Base-by-base conservation (phyloP, 2,888 invertebrate species). In the Diloba caeruleocephala region DNA sequence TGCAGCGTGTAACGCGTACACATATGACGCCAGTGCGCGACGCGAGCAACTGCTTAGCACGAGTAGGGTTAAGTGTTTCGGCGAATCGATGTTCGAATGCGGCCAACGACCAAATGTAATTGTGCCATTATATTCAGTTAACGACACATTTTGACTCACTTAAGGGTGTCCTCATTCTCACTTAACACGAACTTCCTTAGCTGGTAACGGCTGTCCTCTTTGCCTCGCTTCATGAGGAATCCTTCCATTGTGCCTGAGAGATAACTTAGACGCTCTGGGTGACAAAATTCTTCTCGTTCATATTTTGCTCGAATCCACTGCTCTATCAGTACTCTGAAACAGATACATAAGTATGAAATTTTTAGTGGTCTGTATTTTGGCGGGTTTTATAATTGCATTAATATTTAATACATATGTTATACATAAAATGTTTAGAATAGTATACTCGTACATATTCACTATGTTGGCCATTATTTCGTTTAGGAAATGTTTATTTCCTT, bases 261-360 rank as follows among this genome's bases (percentile, higher is more conserved):
- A 81, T 98, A 98, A 62, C 94, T 95, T 82, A 97, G 98, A 21
- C 96, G 94, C 74, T 97, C 97, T 0, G 96, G 95, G 72, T 96
- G 95, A 68, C 96, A 96, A 85, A 98, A 98, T 81, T 98, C 98
- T 88, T 97, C 96, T 45, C 98, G 94, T 85, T 97, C 96, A 87
- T 98, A 98, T 88, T 98, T 98, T 4, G 98, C 98, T 65, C 96
- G 94, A 61, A 98, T 98, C 97, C 98, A 98, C 85, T 98, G 98
- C 81, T 98, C 97, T 53, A 97, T 94, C 46, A 98, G 92, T 34
- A 98, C 96, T 84, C 98, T 98, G 90, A 6, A 92, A 91, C 50
- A 33, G 23, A 45, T 17, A 26, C 10, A 28, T 2, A 12, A 5
- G 13, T 12, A 21, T 7, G 5, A 2, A 21, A 26, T 8, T 4